Evolutionary conservation across 2,797 vertebrate species (phyloP), one percentile per base, ranked within the genome.

Genomic region (Vireo griseus): DNA sequence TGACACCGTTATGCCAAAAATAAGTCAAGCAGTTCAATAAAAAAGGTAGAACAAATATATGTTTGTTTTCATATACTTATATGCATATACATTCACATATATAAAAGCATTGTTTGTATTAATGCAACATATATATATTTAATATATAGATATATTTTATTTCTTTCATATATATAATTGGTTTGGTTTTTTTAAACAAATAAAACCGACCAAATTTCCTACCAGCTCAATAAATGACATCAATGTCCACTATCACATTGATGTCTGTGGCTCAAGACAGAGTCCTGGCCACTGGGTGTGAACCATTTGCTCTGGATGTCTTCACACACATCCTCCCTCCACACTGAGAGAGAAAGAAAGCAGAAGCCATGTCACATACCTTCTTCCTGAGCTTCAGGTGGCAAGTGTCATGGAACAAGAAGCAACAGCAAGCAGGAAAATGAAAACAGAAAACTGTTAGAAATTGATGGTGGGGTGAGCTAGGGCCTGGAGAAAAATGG

Each of bases 341-440:
- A 0, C 65, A 75, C 3, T 44, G 66, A 71, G 75, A 76, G 67
- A 91, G 85, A 83, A 62, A 80, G 71, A 55, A 96, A 86, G 88
- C 75, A 93, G 62, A 76, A 93, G 33, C 95, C 98, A 96, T 96
- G 96, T 96, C 97, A 98, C 98, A 97, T 99, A 99, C 98, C 98
- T 99, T 98, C 98, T 97, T 98, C 96, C 47, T 97, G 93, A 94
- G 78, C 95, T 97, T 96, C 97, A 94, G 93, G 76, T 80, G 90
- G 88, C 80, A 94, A 96, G 85, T 71, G 91, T 91, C 95, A 97
- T 90, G 95, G 94, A 69, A 91, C 67, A 94, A 95, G 91, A 81
- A 91, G 68, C 73, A 85, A 94, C 92, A 94, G 88, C 90, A 91
- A 90, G 95, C 83, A 81, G 47, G 81, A 89, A 95, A 96, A 95